These are phyloP conservation scores for Donacobius atricapilla DNA, from an alignment of 2,113 vertebrate genomes.

Conservation along the genomic window DNA sequence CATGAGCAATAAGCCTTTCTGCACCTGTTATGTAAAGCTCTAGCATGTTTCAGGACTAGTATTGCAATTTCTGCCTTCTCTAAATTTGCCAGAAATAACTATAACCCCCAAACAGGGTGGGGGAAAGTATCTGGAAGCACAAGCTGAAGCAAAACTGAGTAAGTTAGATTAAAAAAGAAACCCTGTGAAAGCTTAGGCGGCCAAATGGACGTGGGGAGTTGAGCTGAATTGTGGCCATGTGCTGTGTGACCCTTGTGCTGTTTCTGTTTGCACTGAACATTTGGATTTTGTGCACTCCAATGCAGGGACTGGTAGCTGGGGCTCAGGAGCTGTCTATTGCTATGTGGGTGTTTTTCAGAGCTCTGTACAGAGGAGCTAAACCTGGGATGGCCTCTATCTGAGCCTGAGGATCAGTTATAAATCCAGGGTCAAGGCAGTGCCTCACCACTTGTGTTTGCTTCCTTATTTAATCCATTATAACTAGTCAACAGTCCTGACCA, in stretches of 20 bases:
- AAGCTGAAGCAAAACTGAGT: not conserved
- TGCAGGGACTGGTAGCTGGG: not conserved
- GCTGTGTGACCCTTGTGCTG: not conserved
- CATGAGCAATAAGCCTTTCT: not conserved
- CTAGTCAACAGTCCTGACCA: not conserved
- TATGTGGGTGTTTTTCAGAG: not conserved
- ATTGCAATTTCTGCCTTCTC: not conserved
- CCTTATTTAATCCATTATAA: not conserved
- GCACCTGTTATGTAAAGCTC: not conserved
- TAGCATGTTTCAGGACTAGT: not conserved
- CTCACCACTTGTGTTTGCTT: not conserved
- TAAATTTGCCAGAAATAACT: not conserved
- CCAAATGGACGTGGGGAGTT: accelerated
- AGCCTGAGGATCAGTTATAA: not conserved
- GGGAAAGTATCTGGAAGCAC: not conserved
- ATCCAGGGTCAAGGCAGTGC: not conserved
- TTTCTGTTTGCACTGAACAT: not conserved
- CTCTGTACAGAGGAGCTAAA: not conserved
- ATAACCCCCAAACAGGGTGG: accelerated
- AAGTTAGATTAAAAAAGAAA: not conserved
- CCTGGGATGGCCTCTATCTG: not conserved
- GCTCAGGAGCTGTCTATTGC: not conserved
- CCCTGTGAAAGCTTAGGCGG: not conserved
- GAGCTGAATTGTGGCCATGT: not conserved
- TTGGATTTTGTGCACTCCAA: not conserved